Evolutionary conservation across 2,113 vertebrate genomes (phyloP).

Genomic region (Casuarius casuarius): DNA sequence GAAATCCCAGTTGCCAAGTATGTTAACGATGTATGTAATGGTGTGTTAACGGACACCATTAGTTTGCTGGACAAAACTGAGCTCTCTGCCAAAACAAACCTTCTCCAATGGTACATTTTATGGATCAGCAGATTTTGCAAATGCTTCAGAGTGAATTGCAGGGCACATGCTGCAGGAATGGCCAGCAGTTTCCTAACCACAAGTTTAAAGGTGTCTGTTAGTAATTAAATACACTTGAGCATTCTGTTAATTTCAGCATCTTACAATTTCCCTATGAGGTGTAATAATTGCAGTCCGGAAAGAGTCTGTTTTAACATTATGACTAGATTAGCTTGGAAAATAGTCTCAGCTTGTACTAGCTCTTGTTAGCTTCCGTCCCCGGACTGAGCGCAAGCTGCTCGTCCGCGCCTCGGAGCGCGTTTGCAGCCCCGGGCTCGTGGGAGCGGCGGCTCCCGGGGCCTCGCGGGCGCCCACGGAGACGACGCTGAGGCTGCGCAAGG

Average conservation of each 20-base stretch:
- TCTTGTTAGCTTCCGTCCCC: neutral
- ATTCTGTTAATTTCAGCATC: constrained; percentile 55
- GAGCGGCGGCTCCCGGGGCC: neutral
- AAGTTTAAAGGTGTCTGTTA: constrained; percentile 72
- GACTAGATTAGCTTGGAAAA: constrained; percentile 36
- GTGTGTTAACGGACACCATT: constrained; percentile 80
- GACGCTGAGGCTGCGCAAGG: accelerated
- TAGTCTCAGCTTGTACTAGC: constrained; percentile 7
- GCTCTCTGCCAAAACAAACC: constrained; percentile 82
- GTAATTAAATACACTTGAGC: constrained; percentile 64
- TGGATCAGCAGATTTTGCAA: constrained; percentile 74
- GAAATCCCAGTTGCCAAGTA: constrained; percentile 80
- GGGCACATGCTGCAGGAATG: constrained; percentile 43
- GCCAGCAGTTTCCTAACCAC: constrained; percentile 60
- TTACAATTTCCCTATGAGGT: constrained; percentile 48
- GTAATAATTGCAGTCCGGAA: constrained; percentile 63
- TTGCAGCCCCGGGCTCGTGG: accelerated
- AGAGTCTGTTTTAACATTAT: constrained; percentile 46
- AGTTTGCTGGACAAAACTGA: constrained; percentile 76
- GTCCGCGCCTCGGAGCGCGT: neutral
- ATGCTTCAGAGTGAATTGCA: constrained; percentile 49
- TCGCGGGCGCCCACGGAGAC: accelerated
- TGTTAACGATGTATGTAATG: constrained; percentile 82
- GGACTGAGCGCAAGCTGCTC: neutral
- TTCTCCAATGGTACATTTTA: constrained; percentile 67